Base-by-base conservation (phyloP, 2,113 vertebrate genomes). In the Phylloscopus trochilus region DNA sequence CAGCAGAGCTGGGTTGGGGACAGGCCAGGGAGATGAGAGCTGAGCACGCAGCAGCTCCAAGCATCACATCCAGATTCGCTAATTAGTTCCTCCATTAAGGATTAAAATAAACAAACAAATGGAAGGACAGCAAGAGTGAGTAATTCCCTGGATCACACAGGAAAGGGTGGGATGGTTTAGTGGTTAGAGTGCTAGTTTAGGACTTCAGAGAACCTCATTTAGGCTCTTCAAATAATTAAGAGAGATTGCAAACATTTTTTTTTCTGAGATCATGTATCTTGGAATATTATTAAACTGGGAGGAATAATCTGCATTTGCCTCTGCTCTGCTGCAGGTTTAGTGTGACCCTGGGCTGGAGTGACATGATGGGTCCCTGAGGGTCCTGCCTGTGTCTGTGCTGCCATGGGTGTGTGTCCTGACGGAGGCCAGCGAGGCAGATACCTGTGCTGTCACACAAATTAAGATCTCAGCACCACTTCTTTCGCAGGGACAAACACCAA, bases 21-120 rank as follows among this genome's bases (percentile, higher is more conserved):
- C 10, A 27, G 16, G 17, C 15, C 58, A 49, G 1, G 4, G 63
- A 69, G 62, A 27, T 0, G 3, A 59, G 82, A 52, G 52, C 60
- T 30, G 64, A 90, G 90, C 68, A 27, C 0, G 6, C 64, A 77
- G 72, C 85, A 89, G 39, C 64, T 88, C 82, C 63, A 21, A 94
- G 60, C 28, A 23, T 44, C 47, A 21, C 30, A 83, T 77, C 76
- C 85, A 72, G 23, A 5, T 70, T 75, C 88, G 47, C 52, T 93
- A 95, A 97, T 95, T 83, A 95, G 90, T 64, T 91, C 56, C 76
- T 92, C 52, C 86, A 93, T 77, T 92, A 83, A 83, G 79, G 78
- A 90, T 74, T 81, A 85, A 95, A 95, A 95, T 82, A 96, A 90
- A 91, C 89, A 93, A 96, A 89, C 87, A 94, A 69, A 69, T 76